Evolutionary conservation across 1,140 invertebrate genomes (phyloP).

Genomic region (Nephila pilipes): DNA sequence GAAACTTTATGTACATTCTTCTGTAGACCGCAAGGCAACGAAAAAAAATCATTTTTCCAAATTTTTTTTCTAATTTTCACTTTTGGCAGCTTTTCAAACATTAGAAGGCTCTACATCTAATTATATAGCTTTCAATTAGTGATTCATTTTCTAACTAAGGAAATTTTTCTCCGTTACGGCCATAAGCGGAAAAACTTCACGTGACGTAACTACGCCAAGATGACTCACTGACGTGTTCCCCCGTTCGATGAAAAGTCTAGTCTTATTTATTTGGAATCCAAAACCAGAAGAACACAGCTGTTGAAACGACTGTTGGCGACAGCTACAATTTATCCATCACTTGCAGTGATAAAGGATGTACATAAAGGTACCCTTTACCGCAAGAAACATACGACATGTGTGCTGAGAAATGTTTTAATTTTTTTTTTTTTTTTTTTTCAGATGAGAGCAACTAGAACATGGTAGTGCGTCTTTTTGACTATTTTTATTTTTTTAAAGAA

Average conservation of each 20-base stretch:
- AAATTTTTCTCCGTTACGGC: background rate
- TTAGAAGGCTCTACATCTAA: background rate
- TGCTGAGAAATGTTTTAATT: too few relatives aligned
- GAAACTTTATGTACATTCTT: too few relatives aligned
- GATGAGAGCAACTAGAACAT: too few relatives aligned
- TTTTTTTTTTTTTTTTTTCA: too few relatives aligned
- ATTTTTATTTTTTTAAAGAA: too few relatives aligned
- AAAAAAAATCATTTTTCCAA: background rate
- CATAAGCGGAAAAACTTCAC: slow-evolving; percentile 11
- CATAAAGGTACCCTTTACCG: too few relatives aligned
- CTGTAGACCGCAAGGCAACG: too few relatives aligned
- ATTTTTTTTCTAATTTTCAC: background rate
- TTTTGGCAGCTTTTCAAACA: too few relatives aligned
- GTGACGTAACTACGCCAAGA: background rate
- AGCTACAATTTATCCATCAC: background rate
- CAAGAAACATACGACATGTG: too few relatives aligned
- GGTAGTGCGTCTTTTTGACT: too few relatives aligned
- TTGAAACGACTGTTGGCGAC: background rate
- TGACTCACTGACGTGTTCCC: background rate
- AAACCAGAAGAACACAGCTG: background rate
- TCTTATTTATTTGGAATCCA: background rate
- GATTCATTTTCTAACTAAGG: background rate
- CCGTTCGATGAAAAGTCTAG: background rate
- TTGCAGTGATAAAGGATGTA: background rate
- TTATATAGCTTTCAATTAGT: background rate